Base-by-base conservation (phyloP, 2,797 vertebrate species). In the Enteromius treurensis region DNA sequence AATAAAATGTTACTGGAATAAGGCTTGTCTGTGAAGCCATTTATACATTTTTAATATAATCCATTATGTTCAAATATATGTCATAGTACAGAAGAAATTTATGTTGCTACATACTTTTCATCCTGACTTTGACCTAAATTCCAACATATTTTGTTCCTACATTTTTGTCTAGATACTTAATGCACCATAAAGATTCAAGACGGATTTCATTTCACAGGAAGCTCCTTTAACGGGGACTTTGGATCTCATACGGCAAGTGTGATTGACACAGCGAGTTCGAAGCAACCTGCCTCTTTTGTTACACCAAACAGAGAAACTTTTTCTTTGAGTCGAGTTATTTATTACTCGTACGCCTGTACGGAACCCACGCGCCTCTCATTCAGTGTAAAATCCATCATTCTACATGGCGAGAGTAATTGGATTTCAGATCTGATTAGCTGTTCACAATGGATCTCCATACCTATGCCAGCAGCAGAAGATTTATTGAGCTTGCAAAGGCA, bases 371-470 rank as follows among this genome's bases (percentile, higher is more conserved):
- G 45, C 58, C 68, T 62, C 76, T 79, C 73, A 58, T 86, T 82
- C 84, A 67, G 76, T 79, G 80, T 86, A 73, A 82, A 86, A 86
- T 86, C 80, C 80, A 86, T 86, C 81, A 86, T 80, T 77, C 83
- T 81, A 62, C 84, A 75, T 80, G 82, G 60, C 7, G 69, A 53
- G 71, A 84, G 84, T 67, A 90, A 84, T 86, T 85, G 80, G 26
- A 86, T 87, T 89, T 89, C 84, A 84, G 84, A 75, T 87, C 85
- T 87, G 80, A 87, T 85, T 84, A 84, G 80, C 85, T 83, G 77
- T 84, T 84, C 85, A 85, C 73, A 80, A 77, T 70, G 68, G 70
- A 86, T 85, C 80, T 85, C 79, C 77, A 85, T 84, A 84, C 85
- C 77, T 84, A 55, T 47, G 77, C 64, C 40, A 84, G 74, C 37